phyloP scores from a whole-genome alignment of 2,113 vertebrate genomes.

The Festucalex cinctus region DNA sequence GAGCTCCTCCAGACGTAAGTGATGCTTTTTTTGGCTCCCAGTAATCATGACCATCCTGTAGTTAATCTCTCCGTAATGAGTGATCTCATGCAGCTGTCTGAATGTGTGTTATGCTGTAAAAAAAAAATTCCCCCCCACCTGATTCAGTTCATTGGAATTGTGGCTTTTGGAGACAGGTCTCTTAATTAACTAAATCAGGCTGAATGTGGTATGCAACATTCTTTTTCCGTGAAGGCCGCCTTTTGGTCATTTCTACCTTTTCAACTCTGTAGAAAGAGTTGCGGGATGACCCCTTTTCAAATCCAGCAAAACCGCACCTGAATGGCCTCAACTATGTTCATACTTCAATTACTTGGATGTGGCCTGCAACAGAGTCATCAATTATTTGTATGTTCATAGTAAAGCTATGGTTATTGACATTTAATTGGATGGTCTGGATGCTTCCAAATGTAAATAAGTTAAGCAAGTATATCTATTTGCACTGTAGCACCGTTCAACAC shows the following conservation, averaged over 20 bases:
- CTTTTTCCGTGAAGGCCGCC: too few species aligned
- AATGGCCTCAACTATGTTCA: background rate
- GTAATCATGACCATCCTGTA: constrained; percentile 12
- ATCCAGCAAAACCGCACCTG: background rate
- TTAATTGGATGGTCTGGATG: background rate
- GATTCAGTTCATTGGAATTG: background rate
- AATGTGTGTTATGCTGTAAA: background rate
- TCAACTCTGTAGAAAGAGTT: background rate
- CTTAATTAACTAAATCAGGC: background rate
- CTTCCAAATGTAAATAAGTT: background rate
- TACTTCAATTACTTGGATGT: background rate
- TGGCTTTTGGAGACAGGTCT: background rate
- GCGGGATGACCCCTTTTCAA: background rate
- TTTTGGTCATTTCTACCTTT: background rate
- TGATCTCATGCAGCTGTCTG: constrained; percentile 5
- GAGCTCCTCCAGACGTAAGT: constrained; percentile 6
- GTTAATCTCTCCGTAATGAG: constrained; percentile 25
- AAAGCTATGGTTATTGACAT: background rate
- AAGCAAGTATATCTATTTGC: background rate
- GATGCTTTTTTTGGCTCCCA: constrained; percentile 6
- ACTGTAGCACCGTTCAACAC: background rate
- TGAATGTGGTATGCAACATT: too few species aligned
- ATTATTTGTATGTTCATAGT: background rate
- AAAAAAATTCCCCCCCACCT: too few species aligned
- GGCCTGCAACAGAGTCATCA: background rate